Base-by-base conservation (phyloP, 1,140 invertebrate species). In the Brachionus rotundiformis region DNA sequence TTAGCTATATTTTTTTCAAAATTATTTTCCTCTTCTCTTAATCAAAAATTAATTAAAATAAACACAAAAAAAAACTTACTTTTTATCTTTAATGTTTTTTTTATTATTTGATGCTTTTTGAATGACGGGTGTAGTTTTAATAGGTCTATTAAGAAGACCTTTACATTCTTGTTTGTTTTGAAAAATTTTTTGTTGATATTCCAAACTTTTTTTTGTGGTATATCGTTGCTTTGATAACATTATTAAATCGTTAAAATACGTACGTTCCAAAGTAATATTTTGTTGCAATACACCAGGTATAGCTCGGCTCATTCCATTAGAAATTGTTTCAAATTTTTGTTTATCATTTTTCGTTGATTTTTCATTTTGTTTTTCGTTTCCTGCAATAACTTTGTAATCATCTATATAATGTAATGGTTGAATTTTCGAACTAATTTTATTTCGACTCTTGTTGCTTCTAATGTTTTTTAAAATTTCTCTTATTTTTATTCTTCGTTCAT, bases 271-370 rank as follows among this genome's bases (percentile, higher is more conserved):
- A 25, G 68, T 73, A 41, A 73, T 29, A 73, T 73, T 73, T 27
- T 73, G 68, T 44, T 73, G 68, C 19, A 73, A 44, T 25, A 73
- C 68, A 73, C 68, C 68, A 2, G 68, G 68, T 3, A 73, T 23
- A 44, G 68, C 68, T 44, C 68, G 10, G n/a, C 68, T 73, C 68
- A 73, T 44, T 3, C 68, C 68, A 29, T 73, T 73, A 16, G 68
- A 44, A 11, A 73, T 44, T 8, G n/a, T 19, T 2, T 73, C 39
- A 27, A 25, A 73, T 73, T 73, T 73, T 44, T 73, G 68, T 7
- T 27, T 73, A 11, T 41, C 25, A 19, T 16, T 54, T 54, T 54
- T 54, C n/a, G n/a, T n/a, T 73, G 23, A 44, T 13, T 27, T 73
- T 73, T n/a, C n/a, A n/a, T n/a, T 68, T 68, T 1, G 7, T 33